These are phyloP conservation scores for Elysia chlorotica DNA, from an alignment of 1,140 invertebrate species.

Conservation along the genomic window DNA sequence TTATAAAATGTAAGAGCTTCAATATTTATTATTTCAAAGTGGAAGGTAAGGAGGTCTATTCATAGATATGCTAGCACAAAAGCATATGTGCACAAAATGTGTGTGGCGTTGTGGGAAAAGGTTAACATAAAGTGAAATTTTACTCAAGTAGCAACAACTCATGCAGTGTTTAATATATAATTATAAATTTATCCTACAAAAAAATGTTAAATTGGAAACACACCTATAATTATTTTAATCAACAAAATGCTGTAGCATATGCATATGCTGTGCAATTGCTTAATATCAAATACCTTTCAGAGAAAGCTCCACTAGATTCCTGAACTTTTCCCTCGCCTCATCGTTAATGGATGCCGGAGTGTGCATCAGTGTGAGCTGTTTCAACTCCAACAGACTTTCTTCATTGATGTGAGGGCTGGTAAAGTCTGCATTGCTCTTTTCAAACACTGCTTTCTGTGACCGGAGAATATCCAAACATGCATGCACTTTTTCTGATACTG, in stretches of 20 bases:
- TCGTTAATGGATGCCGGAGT: constrained; percentile 34
- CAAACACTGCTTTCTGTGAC: constrained; percentile 32
- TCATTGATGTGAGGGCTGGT: constrained; percentile 23
- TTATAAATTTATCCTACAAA: not conserved
- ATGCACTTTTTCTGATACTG: constrained; percentile 31
- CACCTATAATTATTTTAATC: no score
- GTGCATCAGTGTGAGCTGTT: constrained; percentile 41
- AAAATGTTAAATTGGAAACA: not conserved
- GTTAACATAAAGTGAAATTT: not conserved
- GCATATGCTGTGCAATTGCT: no score
- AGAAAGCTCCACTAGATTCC: constrained; percentile 26
- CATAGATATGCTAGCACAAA: no score
- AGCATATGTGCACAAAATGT: no score
- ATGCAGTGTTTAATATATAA: not conserved
- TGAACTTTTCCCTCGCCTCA: constrained; percentile 28
- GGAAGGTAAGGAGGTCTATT: no score
- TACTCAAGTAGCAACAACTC: not conserved
- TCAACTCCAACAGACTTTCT: constrained; percentile 25
- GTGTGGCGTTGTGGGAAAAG: not conserved
- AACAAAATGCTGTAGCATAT: no score
- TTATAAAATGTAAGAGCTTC: not conserved
- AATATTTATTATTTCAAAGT: no score
- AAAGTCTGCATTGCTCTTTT: constrained; percentile 31
- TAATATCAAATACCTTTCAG: constrained; percentile 28
- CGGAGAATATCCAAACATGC: constrained; percentile 32